These are phyloP conservation scores for Aix galericulata DNA, from an alignment of 2,113 vertebrate genomes.

Conservation along the genomic window DNA sequence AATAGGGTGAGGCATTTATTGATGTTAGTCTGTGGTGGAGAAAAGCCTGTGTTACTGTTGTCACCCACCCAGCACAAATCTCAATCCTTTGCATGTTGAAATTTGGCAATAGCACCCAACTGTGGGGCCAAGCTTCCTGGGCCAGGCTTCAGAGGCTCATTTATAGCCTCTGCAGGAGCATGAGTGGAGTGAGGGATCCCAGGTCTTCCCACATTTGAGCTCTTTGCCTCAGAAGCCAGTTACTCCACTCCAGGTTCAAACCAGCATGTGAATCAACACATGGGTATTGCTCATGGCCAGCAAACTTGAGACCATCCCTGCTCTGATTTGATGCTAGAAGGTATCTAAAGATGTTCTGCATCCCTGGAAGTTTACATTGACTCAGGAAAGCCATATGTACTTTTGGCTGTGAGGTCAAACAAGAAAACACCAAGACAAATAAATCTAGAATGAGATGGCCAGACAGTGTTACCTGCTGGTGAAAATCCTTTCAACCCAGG, in stretches of 20 bases:
- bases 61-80: not conserved
- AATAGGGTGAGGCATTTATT: not conserved
- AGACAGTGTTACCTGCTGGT: not conserved
- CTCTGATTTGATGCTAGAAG: not conserved
- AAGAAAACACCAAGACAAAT: not conserved
- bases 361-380: not conserved
- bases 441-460: not conserved
- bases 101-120: not conserved
- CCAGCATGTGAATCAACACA: not conserved
- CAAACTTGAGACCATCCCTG: not conserved
- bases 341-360: not conserved
- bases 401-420: not conserved
- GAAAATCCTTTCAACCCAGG: not conserved
- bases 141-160: not conserved
- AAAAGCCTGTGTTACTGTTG: not conserved
- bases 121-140: accelerated
- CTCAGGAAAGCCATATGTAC: accelerated
- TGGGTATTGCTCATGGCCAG: not conserved
- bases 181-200: not conserved
- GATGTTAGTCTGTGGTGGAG: not conserved
- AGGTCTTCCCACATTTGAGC: accelerated
- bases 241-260: not conserved
- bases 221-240: not conserved
- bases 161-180: not conserved
- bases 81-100: not conserved